Evolutionary conservation across 92 coral and sea anemone species (phyloP), one percentile per base, ranked within the genome.

Genomic region (Galaxea fascicularis): DNA sequence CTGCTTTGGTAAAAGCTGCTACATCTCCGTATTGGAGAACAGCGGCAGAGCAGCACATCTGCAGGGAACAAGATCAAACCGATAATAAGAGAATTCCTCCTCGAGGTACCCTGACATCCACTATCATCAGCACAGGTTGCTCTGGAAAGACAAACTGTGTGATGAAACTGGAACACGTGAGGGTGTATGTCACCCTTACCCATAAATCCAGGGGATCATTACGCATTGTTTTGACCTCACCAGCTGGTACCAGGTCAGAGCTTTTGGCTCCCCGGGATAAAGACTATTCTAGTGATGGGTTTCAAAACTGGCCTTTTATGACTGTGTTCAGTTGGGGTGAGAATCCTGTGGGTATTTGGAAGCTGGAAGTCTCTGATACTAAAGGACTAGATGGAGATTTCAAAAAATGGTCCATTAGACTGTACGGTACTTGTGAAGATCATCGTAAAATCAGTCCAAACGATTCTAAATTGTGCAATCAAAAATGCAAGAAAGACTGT

Each of bases 251-350:
- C 24, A 80, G 53, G 79, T 95, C 98, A 30, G 92, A 95, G 62
- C 92, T 97, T 27, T 82, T 97, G 14, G 95, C 93, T 11, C 92
- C 90, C 39, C 87, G 99, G 30, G 85, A 78, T 66, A 85, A 82
- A 24, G 99, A 97, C 47, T 41, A 64, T 70, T 93, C 97, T 24
- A 62, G 91, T 28, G 89, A 93, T 14, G 99, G 98, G 18, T 97
- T 97, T 80, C 85, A 82, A 13, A 95, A 89, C 87, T 97, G 99
- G 99, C 98, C 99, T 6, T 95, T 97, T 31, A 97, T 97, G 99
- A 93, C 99, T 17, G 99, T 97, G 78, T 97, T 97, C 79, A 90
- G 85, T 20, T 97, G 99, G 99, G 97, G 92, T 65, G 99, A 97
- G 76, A 87, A 90, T 71, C 99, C 99, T 58, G 92, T 66, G n/a